A percentile compares a stretch with the other conserved stretches of the same genome.
Evolutionary conservation across 2,797 vertebrate genomes (phyloP).

Genomic region (Takifugu rubripes): DNA sequence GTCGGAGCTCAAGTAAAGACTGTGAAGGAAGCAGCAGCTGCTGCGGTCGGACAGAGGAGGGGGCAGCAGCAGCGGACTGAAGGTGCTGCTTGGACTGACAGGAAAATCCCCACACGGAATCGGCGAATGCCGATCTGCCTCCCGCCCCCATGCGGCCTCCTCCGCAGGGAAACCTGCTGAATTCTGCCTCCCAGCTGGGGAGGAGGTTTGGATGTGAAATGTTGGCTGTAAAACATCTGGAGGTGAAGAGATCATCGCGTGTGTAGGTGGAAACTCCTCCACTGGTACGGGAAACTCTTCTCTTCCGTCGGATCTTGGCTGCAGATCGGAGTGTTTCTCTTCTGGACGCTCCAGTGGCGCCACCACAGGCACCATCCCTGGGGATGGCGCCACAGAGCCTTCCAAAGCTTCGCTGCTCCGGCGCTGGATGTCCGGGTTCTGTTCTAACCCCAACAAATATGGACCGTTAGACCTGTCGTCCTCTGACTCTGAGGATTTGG

Average conservation of each 20-base stretch:
- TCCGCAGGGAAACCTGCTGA: slow-evolving; percentile 5
- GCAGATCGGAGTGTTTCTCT: not conserved
- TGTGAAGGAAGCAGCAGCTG: slow-evolving; percentile 46
- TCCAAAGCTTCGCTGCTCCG: slow-evolving; percentile 1
- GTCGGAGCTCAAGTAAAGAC: slow-evolving; percentile 55
- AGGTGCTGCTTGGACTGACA: slow-evolving; percentile 4
- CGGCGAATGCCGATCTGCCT: too few species aligned
- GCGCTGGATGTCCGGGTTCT: slow-evolving; percentile 18
- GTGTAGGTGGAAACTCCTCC: not conserved
- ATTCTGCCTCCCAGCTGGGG: slow-evolving; percentile 28
- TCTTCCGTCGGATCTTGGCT: slow-evolving; percentile 2
- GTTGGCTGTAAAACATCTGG: slow-evolving; percentile 21
- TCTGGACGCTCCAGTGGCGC: slow-evolving; percentile 2
- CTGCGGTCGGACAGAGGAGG: slow-evolving; percentile 19
- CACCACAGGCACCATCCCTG: not conserved
- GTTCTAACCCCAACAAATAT: slow-evolving; percentile 10
- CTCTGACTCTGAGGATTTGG: slow-evolving; percentile 17
- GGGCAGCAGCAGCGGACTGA: slow-evolving; percentile 9
- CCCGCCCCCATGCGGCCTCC: too few species aligned
- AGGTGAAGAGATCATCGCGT: not conserved
- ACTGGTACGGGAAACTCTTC: not conserved
- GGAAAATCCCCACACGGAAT: slow-evolving; percentile 26
- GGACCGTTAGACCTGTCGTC: slow-evolving; percentile 25
- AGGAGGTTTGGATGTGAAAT: slow-evolving; percentile 45
- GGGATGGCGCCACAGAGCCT: not conserved